Evolutionary conservation across 2,888 invertebrate species (phyloP).

Genomic region (Sphaeridia pumilis): DNA sequence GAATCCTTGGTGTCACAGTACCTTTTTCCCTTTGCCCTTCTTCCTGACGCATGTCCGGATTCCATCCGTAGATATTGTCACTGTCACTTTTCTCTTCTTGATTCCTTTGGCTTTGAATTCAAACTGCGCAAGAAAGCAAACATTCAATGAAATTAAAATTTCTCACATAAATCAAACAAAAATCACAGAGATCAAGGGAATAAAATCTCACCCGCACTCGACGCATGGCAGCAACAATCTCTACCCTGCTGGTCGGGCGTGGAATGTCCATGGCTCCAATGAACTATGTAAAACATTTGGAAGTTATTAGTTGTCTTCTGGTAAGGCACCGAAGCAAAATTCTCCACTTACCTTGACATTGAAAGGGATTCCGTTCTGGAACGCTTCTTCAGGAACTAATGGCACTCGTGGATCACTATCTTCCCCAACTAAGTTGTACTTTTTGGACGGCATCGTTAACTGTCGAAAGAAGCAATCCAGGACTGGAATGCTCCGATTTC

Average conservation of each 20-base stretch:
- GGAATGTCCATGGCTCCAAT: conserved; percentile 97
- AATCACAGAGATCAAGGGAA: not conserved
- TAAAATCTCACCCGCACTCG: conserved; percentile 66
- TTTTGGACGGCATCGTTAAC: conserved; percentile 60
- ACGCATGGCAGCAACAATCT: conserved; percentile 98
- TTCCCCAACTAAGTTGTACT: conserved; percentile 91
- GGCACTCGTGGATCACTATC: conserved; percentile 92
- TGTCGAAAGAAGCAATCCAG: not conserved
- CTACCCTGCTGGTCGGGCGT: conserved; percentile 86
- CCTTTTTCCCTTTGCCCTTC: conserved; percentile 50
- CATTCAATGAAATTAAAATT: conserved; percentile 15
- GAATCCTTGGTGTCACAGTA: too few species aligned
- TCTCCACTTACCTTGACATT: conserved; percentile 74
- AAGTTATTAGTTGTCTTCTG: not conserved
- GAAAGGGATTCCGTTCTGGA: conserved; percentile 91
- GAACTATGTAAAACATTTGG: conserved; percentile 59
- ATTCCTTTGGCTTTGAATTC: conserved; percentile 97
- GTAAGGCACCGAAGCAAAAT: not conserved
- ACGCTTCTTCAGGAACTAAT: conserved; percentile 93
- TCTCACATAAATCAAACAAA: not conserved
- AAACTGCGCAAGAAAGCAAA: conserved; percentile 57
- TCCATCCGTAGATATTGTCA: conserved; percentile 90
- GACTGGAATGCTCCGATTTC: not conserved
- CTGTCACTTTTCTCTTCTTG: conserved; percentile 92
- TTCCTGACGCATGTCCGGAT: conserved; percentile 77